Base-by-base conservation (phyloP, 1,140 invertebrate genomes). In the Himalopsyche phryganea region DNA sequence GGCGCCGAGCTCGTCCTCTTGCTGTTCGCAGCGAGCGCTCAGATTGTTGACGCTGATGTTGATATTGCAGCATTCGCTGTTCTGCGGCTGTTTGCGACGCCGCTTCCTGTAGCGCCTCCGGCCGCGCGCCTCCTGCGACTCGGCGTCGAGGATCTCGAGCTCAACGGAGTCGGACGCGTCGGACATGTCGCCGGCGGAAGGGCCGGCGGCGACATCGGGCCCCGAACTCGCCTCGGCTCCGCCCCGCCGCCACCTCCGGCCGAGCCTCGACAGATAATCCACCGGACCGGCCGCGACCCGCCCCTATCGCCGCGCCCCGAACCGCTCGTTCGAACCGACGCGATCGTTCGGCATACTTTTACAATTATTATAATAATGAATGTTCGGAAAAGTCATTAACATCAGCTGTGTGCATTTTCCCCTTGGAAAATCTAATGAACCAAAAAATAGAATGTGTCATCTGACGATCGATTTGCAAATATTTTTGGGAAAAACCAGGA, bases 41-140 rank as follows among this genome's bases (percentile, higher is more conserved):
- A 58, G 42, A 38, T 58, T 42, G 54, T 62, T 62, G 15, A 62
- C 60, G 60, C 49, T 53, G 50, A 62, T 57, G 54, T 62, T 52
- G 50, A 63, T 54, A 50, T 40, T 38, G 69, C 70, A 70, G 69
- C 70, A 65, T 57, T 63, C 41, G 53, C 52, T 28, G 68, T 69
- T 67, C 70, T 71, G 68, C 71, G 71, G 72, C 72, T 73, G 63
- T 50, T 45, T 35, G 33, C 55, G 50, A 32, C 49, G 60, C 40
- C 60, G 36, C 19, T 41, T 54, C 9, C 33, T 32, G 14, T 35
- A 10, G 32, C 41, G 53, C 46, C 49, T 40, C 40, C 59, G 32
- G 41, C 51, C 68, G 53, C 40, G 38, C 53, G 46, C 28, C 19
- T n/a, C 47, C 19, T 42, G 41, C 13, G 10, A 11, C 44, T 14